Percentiles rank a stretch among this genome's conserved stretches.
Conservation (phyloP, 1,140 invertebrate species). For the Euura saliciscinereae region DNA sequence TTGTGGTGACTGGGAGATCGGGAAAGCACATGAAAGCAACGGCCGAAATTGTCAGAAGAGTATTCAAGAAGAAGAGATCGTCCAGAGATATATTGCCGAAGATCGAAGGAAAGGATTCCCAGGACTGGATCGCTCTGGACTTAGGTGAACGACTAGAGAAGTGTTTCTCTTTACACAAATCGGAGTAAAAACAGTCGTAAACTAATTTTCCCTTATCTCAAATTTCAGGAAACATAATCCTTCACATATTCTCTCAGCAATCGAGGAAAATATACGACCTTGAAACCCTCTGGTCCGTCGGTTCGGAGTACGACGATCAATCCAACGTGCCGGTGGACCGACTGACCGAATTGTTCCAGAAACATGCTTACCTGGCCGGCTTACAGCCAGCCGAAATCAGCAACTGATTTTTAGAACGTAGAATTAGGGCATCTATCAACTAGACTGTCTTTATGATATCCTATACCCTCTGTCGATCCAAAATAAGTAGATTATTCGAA, state of each 20-base stretch:
- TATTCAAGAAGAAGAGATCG: constrained; percentile 78
- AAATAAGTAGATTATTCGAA: no score
- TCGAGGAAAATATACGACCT: constrained; percentile 80
- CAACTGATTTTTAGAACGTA: neutral
- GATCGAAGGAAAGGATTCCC: constrained; percentile 77
- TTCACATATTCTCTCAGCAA: constrained; percentile 84
- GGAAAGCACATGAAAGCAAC: constrained; percentile 77
- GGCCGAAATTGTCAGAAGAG: constrained; percentile 76
- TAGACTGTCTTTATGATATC: no score
- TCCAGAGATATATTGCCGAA: constrained; percentile 71
- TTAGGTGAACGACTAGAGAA: constrained; percentile 67
- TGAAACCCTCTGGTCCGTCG: constrained; percentile 89
- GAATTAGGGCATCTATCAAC: no score
- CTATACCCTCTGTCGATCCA: no score
- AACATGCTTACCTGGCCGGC: constrained; percentile 65
- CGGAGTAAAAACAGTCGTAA: constrained; percentile 14
- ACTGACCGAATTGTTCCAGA: constrained; percentile 65
- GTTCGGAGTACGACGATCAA: constrained; percentile 78
- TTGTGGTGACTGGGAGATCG: constrained; percentile 77
- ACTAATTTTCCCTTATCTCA: constrained; percentile 21
- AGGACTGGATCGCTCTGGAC: constrained; percentile 90
- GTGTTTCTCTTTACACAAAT: constrained; percentile 13
- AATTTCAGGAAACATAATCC: constrained; percentile 80
- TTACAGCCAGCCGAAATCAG: constrained; percentile 60
- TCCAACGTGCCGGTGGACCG: constrained; percentile 65